These are phyloP conservation scores for Dasysyrphus albostriatus DNA, from an alignment of 2,888 invertebrate species.

Conservation along the genomic window DNA sequence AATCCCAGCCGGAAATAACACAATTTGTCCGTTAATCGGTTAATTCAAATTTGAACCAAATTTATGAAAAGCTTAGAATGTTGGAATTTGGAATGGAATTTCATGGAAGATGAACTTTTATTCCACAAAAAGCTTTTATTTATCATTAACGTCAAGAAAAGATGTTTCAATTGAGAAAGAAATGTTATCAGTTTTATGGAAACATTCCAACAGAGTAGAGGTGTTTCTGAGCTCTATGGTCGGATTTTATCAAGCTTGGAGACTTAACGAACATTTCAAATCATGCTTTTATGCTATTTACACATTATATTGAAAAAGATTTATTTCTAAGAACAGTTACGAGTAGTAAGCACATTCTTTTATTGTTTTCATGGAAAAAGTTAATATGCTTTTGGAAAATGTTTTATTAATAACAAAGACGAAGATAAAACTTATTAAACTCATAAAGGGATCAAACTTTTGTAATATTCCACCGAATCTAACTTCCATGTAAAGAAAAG, in stretches of 20 bases:
- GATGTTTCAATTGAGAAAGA: neutral
- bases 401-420: slow-evolving; percentile 28
- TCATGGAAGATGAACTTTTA: slow-evolving; percentile 2
- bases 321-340: slow-evolving; percentile 11
- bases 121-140: slow-evolving; percentile 23
- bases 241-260: neutral
- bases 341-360: neutral
- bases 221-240: neutral
- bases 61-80: neutral
- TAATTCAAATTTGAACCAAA: slow-evolving; percentile 51
- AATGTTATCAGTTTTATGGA: slow-evolving; percentile 12
- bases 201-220: neutral
- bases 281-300: too few species aligned
- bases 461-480: slow-evolving; percentile 47
- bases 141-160: too few species aligned
- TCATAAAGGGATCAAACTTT: slow-evolving; percentile 52
- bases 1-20: slow-evolving; percentile 49
- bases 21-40: slow-evolving; percentile 25
- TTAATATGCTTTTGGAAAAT: slow-evolving; percentile 49
- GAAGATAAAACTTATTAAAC: slow-evolving; percentile 6
- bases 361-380: slow-evolving; percentile 45
- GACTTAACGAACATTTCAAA: neutral
- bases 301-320: neutral
- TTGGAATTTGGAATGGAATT: slow-evolving; percentile 42
- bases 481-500: slow-evolving; percentile 23